A percentile compares a stretch with the other conserved stretches of the same genome.
Evolutionary conservation across 2,888 invertebrate species (phyloP).

Genomic region (Dorcus hopei): DNA sequence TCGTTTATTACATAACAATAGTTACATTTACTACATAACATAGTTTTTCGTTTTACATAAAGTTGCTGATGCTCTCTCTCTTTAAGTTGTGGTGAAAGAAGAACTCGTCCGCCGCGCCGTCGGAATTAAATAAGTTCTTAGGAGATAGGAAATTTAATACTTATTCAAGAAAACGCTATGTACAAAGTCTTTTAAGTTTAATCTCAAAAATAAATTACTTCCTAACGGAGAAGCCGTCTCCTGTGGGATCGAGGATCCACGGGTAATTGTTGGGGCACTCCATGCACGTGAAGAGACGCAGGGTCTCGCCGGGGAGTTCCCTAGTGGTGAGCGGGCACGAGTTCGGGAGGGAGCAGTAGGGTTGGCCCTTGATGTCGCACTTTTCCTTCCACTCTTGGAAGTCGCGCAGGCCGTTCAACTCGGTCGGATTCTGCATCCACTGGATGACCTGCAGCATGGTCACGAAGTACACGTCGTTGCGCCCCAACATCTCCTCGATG

Average conservation of each 20-base stretch:
- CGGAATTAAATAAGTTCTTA: constrained; percentile 12
- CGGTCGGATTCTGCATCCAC: constrained; percentile 95
- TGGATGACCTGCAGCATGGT: constrained; percentile 86
- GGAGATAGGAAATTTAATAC: constrained; percentile 13
- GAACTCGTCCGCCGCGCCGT: neutral
- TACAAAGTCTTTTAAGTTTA: constrained; percentile 14
- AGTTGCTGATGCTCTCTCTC: neutral
- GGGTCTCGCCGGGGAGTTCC: constrained; percentile 87
- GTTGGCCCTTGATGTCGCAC: constrained; percentile 91
- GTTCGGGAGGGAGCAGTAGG: constrained; percentile 88
- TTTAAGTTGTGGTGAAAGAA: neutral
- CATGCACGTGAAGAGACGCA: constrained; percentile 92
- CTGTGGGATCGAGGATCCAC: constrained; percentile 92
- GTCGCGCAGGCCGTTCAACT: constrained; percentile 79
- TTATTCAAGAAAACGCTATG: constrained; percentile 13
- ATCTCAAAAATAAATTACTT: constrained; percentile 55
- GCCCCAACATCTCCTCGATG: constrained; percentile 86
- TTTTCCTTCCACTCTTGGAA: constrained; percentile 96
- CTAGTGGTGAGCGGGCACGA: constrained; percentile 86
- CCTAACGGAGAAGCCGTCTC: constrained; percentile 85
- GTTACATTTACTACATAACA: neutral
- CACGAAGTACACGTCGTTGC: constrained; percentile 90
- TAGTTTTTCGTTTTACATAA: neutral
- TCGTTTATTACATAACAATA: neutral
- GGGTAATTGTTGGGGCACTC: constrained; percentile 95